Conservation (phyloP, 2,797 vertebrate genomes). For the Adrianichthys oophorus region DNA sequence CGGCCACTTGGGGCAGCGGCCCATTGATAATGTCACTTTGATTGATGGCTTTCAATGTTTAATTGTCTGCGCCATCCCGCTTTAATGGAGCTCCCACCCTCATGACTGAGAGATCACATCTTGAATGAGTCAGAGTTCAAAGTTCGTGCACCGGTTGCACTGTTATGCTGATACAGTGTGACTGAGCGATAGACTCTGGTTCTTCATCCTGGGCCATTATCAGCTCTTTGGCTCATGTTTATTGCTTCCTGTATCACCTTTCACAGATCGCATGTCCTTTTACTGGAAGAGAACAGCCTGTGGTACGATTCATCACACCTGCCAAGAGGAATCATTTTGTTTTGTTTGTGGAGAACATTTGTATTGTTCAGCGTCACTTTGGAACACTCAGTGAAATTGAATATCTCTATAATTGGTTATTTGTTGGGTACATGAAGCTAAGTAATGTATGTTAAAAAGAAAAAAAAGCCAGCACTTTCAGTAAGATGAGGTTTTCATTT, state of each 20-base stretch:
- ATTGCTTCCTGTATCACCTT: constrained; percentile 71
- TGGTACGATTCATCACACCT: constrained; percentile 58
- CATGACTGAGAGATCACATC: constrained; percentile 41
- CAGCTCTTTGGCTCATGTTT: constrained; percentile 55
- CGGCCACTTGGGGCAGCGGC: constrained; percentile 58
- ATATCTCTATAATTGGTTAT: constrained; percentile 8
- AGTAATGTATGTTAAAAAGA: constrained; percentile 10
- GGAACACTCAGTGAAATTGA: not conserved
- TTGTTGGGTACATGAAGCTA: constrained; percentile 1
- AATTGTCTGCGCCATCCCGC: constrained; percentile 63
- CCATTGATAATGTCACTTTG: constrained; percentile 65
- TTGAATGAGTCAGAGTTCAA: constrained; percentile 42
- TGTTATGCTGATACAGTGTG: constrained; percentile 34
- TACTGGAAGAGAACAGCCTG: constrained; percentile 59
- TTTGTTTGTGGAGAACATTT: constrained; percentile 27
- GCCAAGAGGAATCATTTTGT: constrained; percentile 40
- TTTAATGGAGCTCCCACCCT: constrained; percentile 51
- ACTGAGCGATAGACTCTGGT: constrained; percentile 44
- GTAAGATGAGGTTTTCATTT: constrained; percentile 1
- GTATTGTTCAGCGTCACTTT: constrained; percentile 8
- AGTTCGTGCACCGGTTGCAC: constrained; percentile 16
- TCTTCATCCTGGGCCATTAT: constrained; percentile 62
- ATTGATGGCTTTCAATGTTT: constrained; percentile 67
- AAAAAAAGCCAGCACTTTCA: constrained; percentile 4
- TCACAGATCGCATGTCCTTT: constrained; percentile 62